A percentile compares a stretch with the other conserved stretches of the same genome.
These are phyloP conservation scores for Sesia apiformis DNA, from an alignment of 2,888 invertebrate species.

Conservation along the genomic window DNA sequence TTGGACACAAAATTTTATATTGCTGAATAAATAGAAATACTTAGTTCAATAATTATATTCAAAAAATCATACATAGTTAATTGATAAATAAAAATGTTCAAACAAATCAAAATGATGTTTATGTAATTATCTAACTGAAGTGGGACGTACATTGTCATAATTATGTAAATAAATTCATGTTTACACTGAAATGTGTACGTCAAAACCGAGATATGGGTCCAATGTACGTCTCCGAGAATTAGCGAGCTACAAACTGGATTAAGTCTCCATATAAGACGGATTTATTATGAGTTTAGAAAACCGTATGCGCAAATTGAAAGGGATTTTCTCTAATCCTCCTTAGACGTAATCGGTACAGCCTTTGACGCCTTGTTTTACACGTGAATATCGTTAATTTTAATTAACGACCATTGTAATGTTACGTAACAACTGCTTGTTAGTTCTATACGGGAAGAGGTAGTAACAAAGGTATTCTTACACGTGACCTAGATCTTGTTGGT, in stretches of 20 bases:
- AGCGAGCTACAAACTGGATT: slow-evolving; percentile 39
- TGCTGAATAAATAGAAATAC: too few relatives aligned
- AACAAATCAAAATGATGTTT: not conserved
- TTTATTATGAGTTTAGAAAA: slow-evolving; percentile 39
- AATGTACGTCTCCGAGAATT: slow-evolving; percentile 33
- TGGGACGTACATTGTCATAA: not conserved
- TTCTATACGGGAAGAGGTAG: too few relatives aligned
- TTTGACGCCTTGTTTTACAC: slow-evolving; percentile 3
- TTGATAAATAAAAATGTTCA: not conserved
- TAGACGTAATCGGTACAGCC: slow-evolving; percentile 8
- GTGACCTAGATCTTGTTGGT: too few relatives aligned
- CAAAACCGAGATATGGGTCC: slow-evolving; percentile 40
- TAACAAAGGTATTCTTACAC: too few relatives aligned
- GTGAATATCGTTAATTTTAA: not conserved
- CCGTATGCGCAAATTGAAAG: slow-evolving; percentile 23
- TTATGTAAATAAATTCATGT: slow-evolving; percentile 28
- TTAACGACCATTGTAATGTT: not conserved
- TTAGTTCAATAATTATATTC: too few relatives aligned
- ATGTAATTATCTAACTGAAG: not conserved
- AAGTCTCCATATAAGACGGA: slow-evolving; percentile 30
- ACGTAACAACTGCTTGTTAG: not conserved
- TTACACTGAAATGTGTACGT: slow-evolving; percentile 25
- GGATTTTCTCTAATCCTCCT: slow-evolving; percentile 6
- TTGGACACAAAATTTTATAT: too few relatives aligned
- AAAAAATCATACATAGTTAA: too few relatives aligned